Evolutionary conservation across 2,888 invertebrate species (phyloP).

Genomic region (Hypomecis atomaria): DNA sequence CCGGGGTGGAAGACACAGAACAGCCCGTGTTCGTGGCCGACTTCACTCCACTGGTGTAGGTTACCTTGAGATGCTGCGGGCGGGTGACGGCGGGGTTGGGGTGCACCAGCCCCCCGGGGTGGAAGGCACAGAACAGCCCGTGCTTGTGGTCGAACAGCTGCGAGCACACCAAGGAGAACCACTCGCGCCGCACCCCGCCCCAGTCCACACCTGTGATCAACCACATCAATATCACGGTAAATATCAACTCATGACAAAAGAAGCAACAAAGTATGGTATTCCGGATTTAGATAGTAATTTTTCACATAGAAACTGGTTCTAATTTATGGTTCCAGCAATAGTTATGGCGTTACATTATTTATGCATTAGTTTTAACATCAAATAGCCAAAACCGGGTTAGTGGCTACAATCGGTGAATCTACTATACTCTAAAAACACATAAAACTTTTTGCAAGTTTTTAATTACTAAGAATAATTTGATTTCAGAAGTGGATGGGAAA

Average conservation of each 20-base stretch:
- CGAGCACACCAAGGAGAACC: constrained; percentile 96
- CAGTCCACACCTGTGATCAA: constrained; percentile 91
- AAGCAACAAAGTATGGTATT: neutral
- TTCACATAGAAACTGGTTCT: too few species aligned
- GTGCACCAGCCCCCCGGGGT: constrained; percentile 94
- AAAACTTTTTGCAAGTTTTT: too few species aligned
- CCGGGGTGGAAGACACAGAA: constrained; percentile 55
- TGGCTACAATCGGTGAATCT: too few species aligned
- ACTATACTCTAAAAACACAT: too few species aligned
- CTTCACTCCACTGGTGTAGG: neutral
- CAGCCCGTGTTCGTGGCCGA: neutral
- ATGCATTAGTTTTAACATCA: too few species aligned
- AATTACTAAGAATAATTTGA: too few species aligned
- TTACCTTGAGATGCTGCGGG: constrained; percentile 88
- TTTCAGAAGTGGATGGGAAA: too few species aligned
- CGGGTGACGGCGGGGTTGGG: constrained; percentile 92
- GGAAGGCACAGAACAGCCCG: constrained; percentile 93
- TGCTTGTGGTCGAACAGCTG: constrained; percentile 93
- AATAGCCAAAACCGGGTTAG: too few species aligned
- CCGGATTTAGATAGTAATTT: too few species aligned
- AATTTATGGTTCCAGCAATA: too few species aligned
- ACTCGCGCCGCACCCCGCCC: constrained; percentile 97
- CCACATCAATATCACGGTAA: neutral
- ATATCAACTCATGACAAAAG: neutral
- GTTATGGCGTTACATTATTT: too few species aligned